Percentiles rank a stretch among this genome's conserved stretches.
Evolutionary conservation across 2,888 invertebrate genomes (phyloP).

Genomic region (Dynastes hyllus): DNA sequence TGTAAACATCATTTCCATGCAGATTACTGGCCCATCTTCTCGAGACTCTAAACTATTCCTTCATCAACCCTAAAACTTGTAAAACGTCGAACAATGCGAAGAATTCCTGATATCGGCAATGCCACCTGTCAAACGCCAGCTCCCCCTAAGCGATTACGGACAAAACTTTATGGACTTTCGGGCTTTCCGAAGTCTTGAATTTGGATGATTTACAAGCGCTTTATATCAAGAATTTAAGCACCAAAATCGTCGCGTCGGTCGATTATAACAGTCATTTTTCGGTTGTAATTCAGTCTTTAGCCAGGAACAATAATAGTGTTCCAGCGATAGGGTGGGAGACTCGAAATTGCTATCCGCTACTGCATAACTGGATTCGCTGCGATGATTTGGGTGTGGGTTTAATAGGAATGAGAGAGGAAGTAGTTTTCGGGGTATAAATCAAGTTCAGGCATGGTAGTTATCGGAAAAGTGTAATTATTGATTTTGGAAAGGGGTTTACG

Average conservation of each 20-base stretch:
- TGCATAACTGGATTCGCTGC: background rate
- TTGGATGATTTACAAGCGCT: constrained; percentile 29
- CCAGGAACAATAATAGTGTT: background rate
- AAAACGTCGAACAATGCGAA: background rate
- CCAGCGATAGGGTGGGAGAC: background rate
- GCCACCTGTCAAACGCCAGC: constrained; percentile 9
- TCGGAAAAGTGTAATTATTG: background rate
- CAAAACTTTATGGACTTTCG: background rate
- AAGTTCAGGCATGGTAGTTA: background rate
- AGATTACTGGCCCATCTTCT: constrained; percentile 8
- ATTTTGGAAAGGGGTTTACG: background rate
- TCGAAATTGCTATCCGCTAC: background rate
- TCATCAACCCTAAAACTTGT: background rate
- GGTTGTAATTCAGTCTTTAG: background rate
- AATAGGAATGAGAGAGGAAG: background rate
- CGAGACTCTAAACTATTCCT: background rate
- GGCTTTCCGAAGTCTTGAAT: background rate
- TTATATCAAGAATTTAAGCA: constrained; percentile 26
- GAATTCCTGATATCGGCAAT: background rate
- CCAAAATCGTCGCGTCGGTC: background rate
- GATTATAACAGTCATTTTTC: background rate
- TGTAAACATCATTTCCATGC: constrained; percentile 20
- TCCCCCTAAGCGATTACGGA: background rate
- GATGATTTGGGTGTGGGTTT: background rate
- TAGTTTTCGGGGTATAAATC: background rate